Evolutionary conservation across 2,113 vertebrate species (phyloP).

Genomic region (Pimephales promelas): DNA sequence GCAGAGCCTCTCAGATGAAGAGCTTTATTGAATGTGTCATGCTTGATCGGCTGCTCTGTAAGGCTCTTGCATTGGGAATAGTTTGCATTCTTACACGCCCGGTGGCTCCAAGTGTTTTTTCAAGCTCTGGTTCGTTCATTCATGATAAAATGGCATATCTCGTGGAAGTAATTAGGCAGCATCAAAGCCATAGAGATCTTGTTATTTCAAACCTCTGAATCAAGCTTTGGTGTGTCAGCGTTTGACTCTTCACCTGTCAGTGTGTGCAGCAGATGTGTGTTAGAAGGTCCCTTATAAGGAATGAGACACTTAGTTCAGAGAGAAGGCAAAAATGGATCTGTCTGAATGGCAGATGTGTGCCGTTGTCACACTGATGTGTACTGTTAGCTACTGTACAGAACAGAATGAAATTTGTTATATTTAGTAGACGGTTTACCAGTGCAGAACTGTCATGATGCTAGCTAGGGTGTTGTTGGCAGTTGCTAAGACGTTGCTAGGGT

Average conservation of each 20-base stretch:
- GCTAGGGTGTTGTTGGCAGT: neutral
- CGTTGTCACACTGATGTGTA: neutral
- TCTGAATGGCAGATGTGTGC: neutral
- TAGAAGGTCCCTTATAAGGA: neutral
- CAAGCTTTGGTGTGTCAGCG: constrained; percentile 39
- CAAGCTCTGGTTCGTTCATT: constrained; percentile 25
- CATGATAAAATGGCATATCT: constrained; percentile 20
- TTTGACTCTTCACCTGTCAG: constrained; percentile 40
- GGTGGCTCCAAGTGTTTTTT: constrained; percentile 42
- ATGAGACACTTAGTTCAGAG: neutral
- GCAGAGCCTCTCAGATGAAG: neutral
- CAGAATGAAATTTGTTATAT: neutral
- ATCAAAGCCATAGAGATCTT: constrained; percentile 41
- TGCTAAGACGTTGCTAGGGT: neutral
- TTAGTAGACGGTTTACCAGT: neutral
- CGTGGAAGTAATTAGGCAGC: constrained; percentile 41
- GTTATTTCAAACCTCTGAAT: constrained; percentile 30
- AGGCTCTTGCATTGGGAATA: constrained; percentile 23
- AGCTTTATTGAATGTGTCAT: neutral
- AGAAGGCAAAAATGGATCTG: neutral
- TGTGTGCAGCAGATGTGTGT: constrained; percentile 10
- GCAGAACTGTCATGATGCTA: neutral
- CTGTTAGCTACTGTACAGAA: neutral
- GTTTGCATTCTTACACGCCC: constrained; percentile 51
- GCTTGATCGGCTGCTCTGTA: neutral